phyloP scores from a whole-genome alignment of 2,113 vertebrate species.

The Laticauda laticaudata region DNA sequence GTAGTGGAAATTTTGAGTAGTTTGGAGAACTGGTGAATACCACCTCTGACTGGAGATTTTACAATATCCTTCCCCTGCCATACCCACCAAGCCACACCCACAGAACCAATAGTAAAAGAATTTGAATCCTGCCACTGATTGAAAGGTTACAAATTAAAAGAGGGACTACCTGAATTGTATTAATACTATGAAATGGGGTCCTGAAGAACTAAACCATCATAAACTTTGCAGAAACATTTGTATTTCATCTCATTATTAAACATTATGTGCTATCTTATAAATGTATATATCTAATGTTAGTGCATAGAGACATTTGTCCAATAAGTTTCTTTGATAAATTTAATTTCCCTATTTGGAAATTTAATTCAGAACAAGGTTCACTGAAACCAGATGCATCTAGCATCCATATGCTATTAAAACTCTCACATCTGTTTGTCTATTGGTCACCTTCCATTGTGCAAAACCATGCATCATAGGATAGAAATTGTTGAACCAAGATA shows the following conservation, averaged over 20 bases:
- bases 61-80: no score
- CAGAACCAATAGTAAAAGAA: no score
- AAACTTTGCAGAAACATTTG: background rate
- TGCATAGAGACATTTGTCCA: background rate
- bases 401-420: no score
- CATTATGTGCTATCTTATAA: background rate
- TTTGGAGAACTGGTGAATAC: no score
- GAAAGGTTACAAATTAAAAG: background rate
- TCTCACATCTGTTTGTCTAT: no score
- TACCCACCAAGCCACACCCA: no score
- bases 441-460: no score
- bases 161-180: background rate
- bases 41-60: no score
- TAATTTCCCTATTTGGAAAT: background rate
- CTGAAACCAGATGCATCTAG: background rate
- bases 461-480: no score
- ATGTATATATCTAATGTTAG: background rate
- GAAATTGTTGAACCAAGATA: no score
- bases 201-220: background rate
- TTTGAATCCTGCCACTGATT: background rate
- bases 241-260: background rate
- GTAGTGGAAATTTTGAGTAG: no score
- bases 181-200: background rate
- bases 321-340: background rate
- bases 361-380: background rate